Percentiles rank a stretch among this genome's conserved stretches.
Conservation (phyloP, 2,888 invertebrate genomes). For the Abrostola triplasia region DNA sequence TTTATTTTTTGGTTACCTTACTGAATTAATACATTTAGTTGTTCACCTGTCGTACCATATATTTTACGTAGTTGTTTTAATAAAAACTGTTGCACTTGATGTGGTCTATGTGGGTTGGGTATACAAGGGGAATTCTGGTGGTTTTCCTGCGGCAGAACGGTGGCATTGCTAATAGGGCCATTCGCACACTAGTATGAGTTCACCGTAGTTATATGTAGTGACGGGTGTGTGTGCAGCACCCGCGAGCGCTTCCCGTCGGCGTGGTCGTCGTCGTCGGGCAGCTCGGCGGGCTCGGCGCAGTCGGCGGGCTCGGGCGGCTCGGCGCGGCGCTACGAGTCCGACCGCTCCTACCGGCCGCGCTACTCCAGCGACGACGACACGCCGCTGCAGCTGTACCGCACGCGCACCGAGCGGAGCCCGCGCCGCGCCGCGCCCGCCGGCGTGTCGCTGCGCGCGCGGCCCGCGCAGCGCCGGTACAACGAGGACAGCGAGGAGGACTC, state of each 20-base stretch:
- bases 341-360: conserved; percentile 80
- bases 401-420: not conserved
- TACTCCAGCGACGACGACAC: conserved; percentile 80
- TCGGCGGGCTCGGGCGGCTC: conserved; percentile 41
- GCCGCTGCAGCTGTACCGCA: conserved; percentile 76
- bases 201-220: not conserved
- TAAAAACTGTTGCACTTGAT: no score
- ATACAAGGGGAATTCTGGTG: no score
- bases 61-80: no score
- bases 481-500: conserved; percentile 89
- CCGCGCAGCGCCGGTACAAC: conserved; percentile 87
- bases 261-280: conserved; percentile 53
- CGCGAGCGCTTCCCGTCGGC: conserved; percentile 70
- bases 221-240: conserved; percentile 50
- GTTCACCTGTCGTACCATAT: no score
- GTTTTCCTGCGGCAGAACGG: not conserved
- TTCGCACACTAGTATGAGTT: no score
- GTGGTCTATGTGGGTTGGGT: no score
- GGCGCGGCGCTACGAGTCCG: conserved; percentile 77
- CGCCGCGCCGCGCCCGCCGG: conserved; percentile 42
- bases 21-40: no score
- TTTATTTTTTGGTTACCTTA: no score
- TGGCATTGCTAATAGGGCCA: not conserved
- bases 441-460: conserved; percentile 73
- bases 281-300: conserved; percentile 55